Percentiles rank a stretch among this genome's conserved stretches.
Conservation (phyloP, 2,888 invertebrate species). For the Melipona bicolor region DNA sequence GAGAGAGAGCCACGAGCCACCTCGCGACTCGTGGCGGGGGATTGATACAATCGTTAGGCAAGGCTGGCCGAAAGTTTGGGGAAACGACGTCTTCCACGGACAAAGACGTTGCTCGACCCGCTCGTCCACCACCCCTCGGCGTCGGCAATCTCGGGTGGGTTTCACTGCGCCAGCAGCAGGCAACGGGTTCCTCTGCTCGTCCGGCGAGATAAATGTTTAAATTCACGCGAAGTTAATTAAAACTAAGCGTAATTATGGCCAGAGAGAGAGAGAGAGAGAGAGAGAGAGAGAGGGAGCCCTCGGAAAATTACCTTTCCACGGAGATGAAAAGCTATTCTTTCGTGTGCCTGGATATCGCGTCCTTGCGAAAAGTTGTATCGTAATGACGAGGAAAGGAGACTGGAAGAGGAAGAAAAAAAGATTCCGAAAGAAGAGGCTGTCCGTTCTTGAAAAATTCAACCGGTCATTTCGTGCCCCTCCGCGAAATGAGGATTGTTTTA, state of each 20-base stretch:
- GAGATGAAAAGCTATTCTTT: slow-evolving; percentile 68
- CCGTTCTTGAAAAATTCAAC: slow-evolving; percentile 60
- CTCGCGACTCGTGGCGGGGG: no score
- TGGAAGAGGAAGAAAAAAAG: not conserved
- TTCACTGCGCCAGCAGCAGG: slow-evolving; percentile 26
- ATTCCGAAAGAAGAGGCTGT: slow-evolving; percentile 23
- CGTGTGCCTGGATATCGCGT: slow-evolving; percentile 63
- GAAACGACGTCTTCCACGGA: slow-evolving; percentile 22
- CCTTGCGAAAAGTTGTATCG: slow-evolving; percentile 65
- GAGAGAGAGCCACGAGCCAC: no score
- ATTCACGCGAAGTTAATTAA: slow-evolving; percentile 80
- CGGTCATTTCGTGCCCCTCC: slow-evolving; percentile 36
- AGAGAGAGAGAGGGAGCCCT: slow-evolving; percentile 1
- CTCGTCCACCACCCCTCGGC: slow-evolving; percentile 12
- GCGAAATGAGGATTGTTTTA: slow-evolving; percentile 16
- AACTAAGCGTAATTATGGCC: slow-evolving; percentile 78
- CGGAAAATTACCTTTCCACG: slow-evolving; percentile 59
- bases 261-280: slow-evolving; percentile 1
- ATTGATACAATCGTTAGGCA: slow-evolving; percentile 5
- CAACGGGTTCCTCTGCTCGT: slow-evolving; percentile 62
- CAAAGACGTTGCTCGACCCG: slow-evolving; percentile 49
- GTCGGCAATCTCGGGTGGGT: slow-evolving; percentile 55
- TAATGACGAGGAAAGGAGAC: slow-evolving; percentile 52
- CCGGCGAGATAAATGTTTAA: slow-evolving; percentile 76
- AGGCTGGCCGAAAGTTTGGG: slow-evolving; percentile 4